Base-by-base conservation (phyloP, 2,888 invertebrate genomes). In the Epirrhoe tristata region DNA sequence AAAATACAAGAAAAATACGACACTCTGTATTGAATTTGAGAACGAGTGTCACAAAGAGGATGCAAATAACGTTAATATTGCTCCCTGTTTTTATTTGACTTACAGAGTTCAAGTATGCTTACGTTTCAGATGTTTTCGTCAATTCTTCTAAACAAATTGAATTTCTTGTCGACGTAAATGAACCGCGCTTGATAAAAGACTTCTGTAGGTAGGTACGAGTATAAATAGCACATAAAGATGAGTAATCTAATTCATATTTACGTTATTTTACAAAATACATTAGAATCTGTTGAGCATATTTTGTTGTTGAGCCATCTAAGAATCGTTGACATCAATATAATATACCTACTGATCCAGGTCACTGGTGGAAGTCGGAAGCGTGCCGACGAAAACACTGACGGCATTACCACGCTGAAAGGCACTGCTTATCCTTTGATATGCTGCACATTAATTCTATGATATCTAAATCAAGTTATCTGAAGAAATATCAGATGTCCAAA, bases 61-160 rank as follows among this genome's bases (percentile, higher is more conserved):
- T 57, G 63, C 54, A 66, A 68, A 68, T 68, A 68, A 69, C 65
- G 67, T 67, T 61, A 71, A 63, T 67, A 69, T 56, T 52, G 58
- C 50, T 58, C 58, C 24, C 52, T 57, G 67, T 57, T 69, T 66
- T 67, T 67, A 65, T 67, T 60, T 65, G 63, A 63, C 64, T 65
- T 58, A 64, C 46, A 36, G 48, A 58, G 58, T 59, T 54, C 52
- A 58, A 58, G 34, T 53, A 48, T 48, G 53, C 36, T 63, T 57
- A 17, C 39, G 12, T 52, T 60, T 52, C 59, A 66, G 53, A 66
- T 43, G 61, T 53, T 34, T 65, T 54, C 61, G 56, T 58, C 66
- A 61, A 61, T 61, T 61, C 39, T 17, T 61, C 32, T 53, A 58
- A 57, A 62, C 58, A 66, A 66, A 66, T 66, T 62, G 62, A 66